Evolutionary conservation across 1,140 invertebrate species (phyloP).

Genomic region (Asobara japonica): DNA sequence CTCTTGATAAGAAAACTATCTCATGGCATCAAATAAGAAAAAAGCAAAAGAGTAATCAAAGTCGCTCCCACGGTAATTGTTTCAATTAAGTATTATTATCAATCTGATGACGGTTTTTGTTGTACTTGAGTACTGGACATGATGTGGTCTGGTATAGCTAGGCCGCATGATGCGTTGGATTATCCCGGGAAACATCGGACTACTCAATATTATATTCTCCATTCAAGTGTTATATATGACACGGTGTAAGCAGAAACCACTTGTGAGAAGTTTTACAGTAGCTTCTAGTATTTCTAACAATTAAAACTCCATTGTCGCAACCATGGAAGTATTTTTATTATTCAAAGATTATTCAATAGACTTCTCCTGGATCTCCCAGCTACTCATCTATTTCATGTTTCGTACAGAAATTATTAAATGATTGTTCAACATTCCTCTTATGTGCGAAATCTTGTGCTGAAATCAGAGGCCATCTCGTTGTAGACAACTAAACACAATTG

Average conservation of each 20-base stretch:
- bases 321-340: not conserved
- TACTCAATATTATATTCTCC: constrained; percentile 31
- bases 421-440: not conserved
- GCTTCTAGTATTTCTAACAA: not conserved
- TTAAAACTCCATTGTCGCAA: not conserved
- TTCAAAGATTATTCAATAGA: not conserved
- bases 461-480: not conserved
- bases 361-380: not conserved
- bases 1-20: not conserved
- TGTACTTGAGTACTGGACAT: constrained; percentile 50
- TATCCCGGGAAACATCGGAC: constrained; percentile 54
- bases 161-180: constrained; percentile 52
- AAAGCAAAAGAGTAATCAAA: constrained; percentile 49
- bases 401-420: not conserved
- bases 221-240: not conserved
- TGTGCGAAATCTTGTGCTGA: not conserved
- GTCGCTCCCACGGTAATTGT: constrained; percentile 48
- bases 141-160: constrained; percentile 42
- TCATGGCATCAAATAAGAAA: constrained; percentile 11
- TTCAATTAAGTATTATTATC: constrained; percentile 46
- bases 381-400: not conserved
- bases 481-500: too few relatives aligned
- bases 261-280: not conserved
- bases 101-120: constrained; percentile 48
- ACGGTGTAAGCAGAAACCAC: not conserved